Evolutionary conservation across 2,888 invertebrate species (phyloP).

Genomic region (Chaitophorus viminalis): DNA sequence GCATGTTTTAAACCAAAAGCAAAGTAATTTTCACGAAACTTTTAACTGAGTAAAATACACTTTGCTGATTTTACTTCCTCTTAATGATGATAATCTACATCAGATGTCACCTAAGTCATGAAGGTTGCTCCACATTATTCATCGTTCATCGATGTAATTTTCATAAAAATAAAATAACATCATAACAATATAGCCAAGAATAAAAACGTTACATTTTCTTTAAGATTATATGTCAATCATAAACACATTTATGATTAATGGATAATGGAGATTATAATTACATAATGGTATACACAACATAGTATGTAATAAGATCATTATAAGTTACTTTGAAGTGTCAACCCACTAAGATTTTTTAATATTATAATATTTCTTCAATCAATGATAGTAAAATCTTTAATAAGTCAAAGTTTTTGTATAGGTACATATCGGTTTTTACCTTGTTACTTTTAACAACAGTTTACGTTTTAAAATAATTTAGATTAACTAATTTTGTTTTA

Average conservation of each 20-base stretch:
- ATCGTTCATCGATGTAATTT: background rate
- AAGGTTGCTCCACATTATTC: background rate
- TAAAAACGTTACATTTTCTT: background rate
- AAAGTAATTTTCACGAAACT: conserved; percentile 26
- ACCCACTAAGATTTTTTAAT: background rate
- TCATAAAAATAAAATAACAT: background rate
- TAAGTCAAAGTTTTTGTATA: too few relatives aligned
- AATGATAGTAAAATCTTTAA: too few relatives aligned
- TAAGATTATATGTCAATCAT: conserved; percentile 17
- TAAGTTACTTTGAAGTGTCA: background rate
- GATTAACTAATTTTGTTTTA: too few relatives aligned
- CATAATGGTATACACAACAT: too few relatives aligned
- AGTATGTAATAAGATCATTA: background rate
- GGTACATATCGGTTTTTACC: too few relatives aligned
- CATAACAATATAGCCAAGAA: background rate
- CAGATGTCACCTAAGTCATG: conserved; percentile 1
- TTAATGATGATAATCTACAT: conserved; percentile 2
- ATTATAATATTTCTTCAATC: background rate
- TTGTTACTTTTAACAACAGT: too few relatives aligned
- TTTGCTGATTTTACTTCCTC: conserved; percentile 27
- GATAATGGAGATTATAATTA: background rate
- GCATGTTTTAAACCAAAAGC: conserved; percentile 14
- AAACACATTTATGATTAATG: background rate
- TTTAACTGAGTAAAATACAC: conserved; percentile 30
- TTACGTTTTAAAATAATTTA: too few relatives aligned